Evolutionary conservation across 2,888 invertebrate species (phyloP), one percentile per base, ranked within the genome.

Genomic region (Linyphia triangularis): DNA sequence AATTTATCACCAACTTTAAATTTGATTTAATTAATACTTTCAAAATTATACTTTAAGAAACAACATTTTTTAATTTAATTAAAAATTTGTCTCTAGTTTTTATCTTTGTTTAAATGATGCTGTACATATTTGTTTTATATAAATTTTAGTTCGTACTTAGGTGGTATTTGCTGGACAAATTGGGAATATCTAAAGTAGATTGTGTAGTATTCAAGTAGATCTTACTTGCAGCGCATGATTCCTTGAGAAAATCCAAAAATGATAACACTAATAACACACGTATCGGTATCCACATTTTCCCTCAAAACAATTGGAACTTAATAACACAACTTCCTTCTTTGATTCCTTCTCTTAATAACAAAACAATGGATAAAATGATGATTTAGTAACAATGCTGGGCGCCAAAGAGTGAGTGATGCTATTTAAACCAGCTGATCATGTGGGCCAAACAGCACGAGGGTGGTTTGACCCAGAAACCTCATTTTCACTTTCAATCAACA

Each of bases 401-500:
- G 30, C 24, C 63, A 77, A 77, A 77, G 51, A 69, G 81, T 69
- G 69, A 61, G 72, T 72, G 82, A 73, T 82, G 82, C 82, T 82
- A 82, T 82, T 72, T 82, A 82, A 82, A 70, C 72, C 59, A 30
- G 28, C 43, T 5, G 72, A 72, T 81, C 73, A 86, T 86, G 85
- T 85, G 85, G 85, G 81, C 16, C n/a, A 51, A 51, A 51, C 51
- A 51, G 13, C 37, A 59, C 43, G 57, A 69, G 75, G 84, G 75
- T 59, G 81, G 81, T 26, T 40, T 88, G 86, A 59, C 86, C 86
- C 33, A 88, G 37, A 69, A n/a, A 63, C 77, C 61, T 26, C 67
- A n/a, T 24, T 75, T 70, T 69, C 84, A 77, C 77, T 85, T 69
- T 51, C 77, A 67, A 83, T 33, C 83, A 82, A 82, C 83, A n/a